These are phyloP conservation scores for Hydriomena furcata DNA, from an alignment of 2,888 invertebrate genomes.

Conservation along the genomic window DNA sequence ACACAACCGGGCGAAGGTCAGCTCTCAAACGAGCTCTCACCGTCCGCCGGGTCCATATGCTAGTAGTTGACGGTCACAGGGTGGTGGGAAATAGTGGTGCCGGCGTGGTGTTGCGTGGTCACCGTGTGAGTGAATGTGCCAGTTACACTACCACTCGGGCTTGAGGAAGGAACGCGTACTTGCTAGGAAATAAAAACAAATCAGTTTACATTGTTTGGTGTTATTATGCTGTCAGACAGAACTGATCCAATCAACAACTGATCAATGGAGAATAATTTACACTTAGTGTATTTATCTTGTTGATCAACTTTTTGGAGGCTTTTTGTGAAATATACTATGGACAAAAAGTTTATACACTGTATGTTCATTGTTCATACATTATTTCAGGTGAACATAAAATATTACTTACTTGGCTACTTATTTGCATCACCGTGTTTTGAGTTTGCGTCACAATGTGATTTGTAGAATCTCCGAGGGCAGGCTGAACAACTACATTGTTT, in stretches of 20 bases:
- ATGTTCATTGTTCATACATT: too few species aligned
- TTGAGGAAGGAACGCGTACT: slow-evolving; percentile 52
- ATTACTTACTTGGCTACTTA: slow-evolving; percentile 68
- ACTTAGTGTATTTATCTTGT: too few species aligned
- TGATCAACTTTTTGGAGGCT: too few species aligned
- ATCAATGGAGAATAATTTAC: too few species aligned
- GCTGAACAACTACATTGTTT: slow-evolving; percentile 43
- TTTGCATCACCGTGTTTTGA: slow-evolving; percentile 70
- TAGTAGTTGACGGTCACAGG: slow-evolving; percentile 80
- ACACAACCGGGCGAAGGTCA: slow-evolving; percentile 11
- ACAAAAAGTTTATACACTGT: too few species aligned
- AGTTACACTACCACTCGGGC: slow-evolving; percentile 41
- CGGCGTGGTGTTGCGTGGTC: slow-evolving; percentile 56
- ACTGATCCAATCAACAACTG: too few species aligned
- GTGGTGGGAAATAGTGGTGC: slow-evolving; percentile 65
- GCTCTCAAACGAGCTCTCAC: slow-evolving; percentile 12
- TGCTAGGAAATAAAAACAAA: slow-evolving; percentile 47
- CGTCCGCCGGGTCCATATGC: slow-evolving; percentile 34
- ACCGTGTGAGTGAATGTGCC: slow-evolving; percentile 58
- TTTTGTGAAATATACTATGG: too few species aligned
- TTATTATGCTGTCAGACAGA: too few species aligned
- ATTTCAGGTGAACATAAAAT: not conserved
- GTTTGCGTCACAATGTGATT: slow-evolving; percentile 42
- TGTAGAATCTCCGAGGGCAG: slow-evolving; percentile 35
- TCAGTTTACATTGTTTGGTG: not conserved